phyloP scores from a whole-genome alignment of 2,888 invertebrate species.

The Strigamia crassipes region DNA sequence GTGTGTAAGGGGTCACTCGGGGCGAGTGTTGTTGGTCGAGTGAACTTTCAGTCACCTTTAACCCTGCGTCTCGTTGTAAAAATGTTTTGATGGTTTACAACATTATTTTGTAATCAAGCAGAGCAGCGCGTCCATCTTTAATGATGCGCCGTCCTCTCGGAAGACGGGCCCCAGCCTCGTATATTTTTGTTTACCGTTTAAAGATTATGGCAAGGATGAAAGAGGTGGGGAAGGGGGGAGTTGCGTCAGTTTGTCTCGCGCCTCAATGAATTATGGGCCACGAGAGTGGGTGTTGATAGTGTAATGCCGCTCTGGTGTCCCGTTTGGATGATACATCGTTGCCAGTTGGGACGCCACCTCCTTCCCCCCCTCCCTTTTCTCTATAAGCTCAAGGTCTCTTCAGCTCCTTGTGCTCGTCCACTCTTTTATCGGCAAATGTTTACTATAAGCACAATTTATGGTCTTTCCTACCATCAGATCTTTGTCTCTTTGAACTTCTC shows the following conservation, averaged over 20 bases:
- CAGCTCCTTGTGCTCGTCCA: conserved; percentile 23
- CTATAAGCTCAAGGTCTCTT: conserved; percentile 1
- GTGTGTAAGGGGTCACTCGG: background rate
- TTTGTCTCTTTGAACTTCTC: background rate
- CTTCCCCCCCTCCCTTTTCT: background rate
- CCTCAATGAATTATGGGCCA: conserved; percentile 29
- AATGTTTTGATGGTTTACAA: background rate
- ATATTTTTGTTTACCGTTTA: background rate
- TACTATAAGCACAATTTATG: conserved; percentile 43
- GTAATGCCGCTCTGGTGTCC: conserved; percentile 44
- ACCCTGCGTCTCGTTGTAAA: background rate
- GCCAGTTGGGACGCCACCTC: background rate
- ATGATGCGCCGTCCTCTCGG: background rate
- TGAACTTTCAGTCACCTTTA: background rate
- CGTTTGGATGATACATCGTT: conserved; percentile 36
- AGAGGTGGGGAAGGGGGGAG: background rate
- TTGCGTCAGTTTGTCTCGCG: conserved; percentile 7
- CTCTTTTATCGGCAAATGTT: conserved; percentile 21
- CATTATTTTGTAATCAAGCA: background rate
- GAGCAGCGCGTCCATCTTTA: background rate
- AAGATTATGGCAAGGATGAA: conserved; percentile 3
- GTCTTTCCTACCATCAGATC: background rate
- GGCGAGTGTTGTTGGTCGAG: background rate
- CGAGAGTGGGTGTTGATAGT: conserved; percentile 42
- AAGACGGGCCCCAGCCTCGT: background rate